Evolutionary conservation across 2,113 vertebrate genomes (phyloP).

Genomic region (Chionodraco myersi): DNA sequence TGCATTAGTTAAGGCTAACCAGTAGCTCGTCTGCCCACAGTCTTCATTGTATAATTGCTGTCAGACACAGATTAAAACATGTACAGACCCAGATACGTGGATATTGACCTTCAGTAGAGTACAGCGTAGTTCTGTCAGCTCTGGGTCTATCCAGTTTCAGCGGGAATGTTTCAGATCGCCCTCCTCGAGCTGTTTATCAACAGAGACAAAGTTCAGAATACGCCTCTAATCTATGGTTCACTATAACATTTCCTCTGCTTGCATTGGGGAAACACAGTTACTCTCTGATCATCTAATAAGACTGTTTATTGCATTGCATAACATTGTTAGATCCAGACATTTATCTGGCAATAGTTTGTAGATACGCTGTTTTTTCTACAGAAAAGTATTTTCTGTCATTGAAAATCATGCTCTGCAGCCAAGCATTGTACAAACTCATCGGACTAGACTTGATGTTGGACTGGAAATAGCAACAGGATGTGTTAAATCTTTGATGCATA

Average conservation of each 20-base stretch:
- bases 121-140: constrained; percentile 25
- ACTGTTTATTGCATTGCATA: not conserved
- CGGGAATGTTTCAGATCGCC: constrained; percentile 44
- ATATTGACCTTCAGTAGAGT: constrained; percentile 56
- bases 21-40: constrained; percentile 19
- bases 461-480: not conserved
- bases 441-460: not conserved
- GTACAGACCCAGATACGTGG: constrained; percentile 9
- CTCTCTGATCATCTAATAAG: not conserved
- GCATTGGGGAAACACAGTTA: not conserved
- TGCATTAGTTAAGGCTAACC: constrained; percentile 24
- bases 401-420: too few relatives aligned
- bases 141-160: constrained; percentile 75
- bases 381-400: not conserved
- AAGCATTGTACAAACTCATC: too few relatives aligned
- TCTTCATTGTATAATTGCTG: too few relatives aligned
- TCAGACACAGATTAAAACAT: constrained; percentile 4
- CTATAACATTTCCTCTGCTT: constrained; percentile 25
- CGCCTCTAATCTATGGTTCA: constrained; percentile 29
- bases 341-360: not conserved
- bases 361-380: not conserved
- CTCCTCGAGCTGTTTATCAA: constrained; percentile 62
- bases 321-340: not conserved
- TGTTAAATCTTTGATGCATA: not conserved
- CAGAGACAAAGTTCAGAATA: constrained; percentile 73